Evolutionary conservation across 2,797 vertebrate genomes (phyloP), one percentile per base, ranked within the genome.

Genomic region (Coregonus sp.): DNA sequence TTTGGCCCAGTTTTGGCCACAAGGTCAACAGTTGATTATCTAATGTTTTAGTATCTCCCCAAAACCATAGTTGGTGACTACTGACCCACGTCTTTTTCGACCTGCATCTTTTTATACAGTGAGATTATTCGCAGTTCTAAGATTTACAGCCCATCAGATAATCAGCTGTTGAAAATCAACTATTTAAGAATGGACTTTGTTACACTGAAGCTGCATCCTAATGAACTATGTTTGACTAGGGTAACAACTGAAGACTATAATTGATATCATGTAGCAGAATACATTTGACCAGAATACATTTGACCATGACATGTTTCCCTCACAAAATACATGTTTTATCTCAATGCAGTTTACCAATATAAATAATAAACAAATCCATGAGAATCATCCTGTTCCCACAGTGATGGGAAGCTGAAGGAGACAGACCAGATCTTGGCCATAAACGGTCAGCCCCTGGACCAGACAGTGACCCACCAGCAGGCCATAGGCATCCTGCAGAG

Each of bases 351-450:
- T 47, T 12, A 47, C 40, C 40, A 47, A 47, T 11, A 47, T 47
- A 47, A 47, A 47, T 47, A 47, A 47, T 47, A 47, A 12, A 47
- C 40, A 12, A 47, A 47, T 47, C 40, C 2, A 25, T 25, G 16
- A 33, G 37, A 15, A 40, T n/a, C 11, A 14, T 81, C 50, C 69
- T 31, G 4, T 16, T 35, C 54, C n/a, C n/a, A 74, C 84, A 99
- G 98, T 74, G 98, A 98, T 86, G 98, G 98, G 84, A 96, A 96
- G 82, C 94, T 99, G 79, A 96, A 94, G 87, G 97, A 99, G 89
- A 96, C 95, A 0, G 98, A 99, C 91, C 98, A 99, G 91, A 99
- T 99, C 86, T 91, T 99, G 80, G 95, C 97, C 82, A 99, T 99
- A 87, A 98, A 98, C 0, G 94, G 96, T 59, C 96, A 97, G 89